These are phyloP conservation scores for Paedocypris micromegethes DNA, from an alignment of 2,797 vertebrate species.

Conservation along the genomic window DNA sequence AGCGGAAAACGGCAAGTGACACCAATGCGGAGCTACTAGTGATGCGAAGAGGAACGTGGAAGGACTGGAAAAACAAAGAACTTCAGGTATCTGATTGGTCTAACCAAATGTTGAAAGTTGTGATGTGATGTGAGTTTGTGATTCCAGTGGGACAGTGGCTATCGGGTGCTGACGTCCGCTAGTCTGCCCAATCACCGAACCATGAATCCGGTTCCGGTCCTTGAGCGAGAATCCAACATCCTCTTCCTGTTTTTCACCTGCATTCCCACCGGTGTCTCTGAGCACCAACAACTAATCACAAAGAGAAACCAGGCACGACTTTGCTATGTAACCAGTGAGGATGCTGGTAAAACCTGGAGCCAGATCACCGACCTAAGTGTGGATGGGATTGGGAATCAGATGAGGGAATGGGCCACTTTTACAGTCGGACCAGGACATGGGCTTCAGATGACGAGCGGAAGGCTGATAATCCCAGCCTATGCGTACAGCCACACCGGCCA, in stretches of 20 bases:
- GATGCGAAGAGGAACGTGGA: constrained; percentile 18
- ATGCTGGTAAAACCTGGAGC: constrained; percentile 62
- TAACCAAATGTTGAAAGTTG: background rate
- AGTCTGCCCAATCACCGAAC: constrained; percentile 55
- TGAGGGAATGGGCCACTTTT: constrained; percentile 64
- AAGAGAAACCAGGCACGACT: constrained; percentile 60
- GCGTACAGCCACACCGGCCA: constrained; percentile 23
- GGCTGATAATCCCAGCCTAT: constrained; percentile 66
- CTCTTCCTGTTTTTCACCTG: constrained; percentile 75
- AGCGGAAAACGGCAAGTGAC: constrained; percentile 68
- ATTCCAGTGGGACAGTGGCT: constrained; percentile 41
- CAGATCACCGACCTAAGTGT: constrained; percentile 62
- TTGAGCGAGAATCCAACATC: constrained; percentile 47
- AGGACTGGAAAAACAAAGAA: background rate
- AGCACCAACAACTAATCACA: constrained; percentile 51
- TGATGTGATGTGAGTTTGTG: constrained; percentile 10
- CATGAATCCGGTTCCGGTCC: constrained; percentile 76
- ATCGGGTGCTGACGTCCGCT: constrained; percentile 26
- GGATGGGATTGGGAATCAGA: constrained; percentile 45
- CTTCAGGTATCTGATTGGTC: constrained; percentile 6
- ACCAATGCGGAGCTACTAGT: constrained; percentile 49
- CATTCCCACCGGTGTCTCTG: constrained; percentile 47
- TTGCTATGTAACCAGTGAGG: constrained; percentile 60
- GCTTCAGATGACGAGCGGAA: constrained; percentile 59
- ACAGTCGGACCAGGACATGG: constrained; percentile 77